A percentile compares a stretch with the other conserved stretches of the same genome.
Conservation (phyloP, 2,888 invertebrate species). For the Timema cristinae region DNA sequence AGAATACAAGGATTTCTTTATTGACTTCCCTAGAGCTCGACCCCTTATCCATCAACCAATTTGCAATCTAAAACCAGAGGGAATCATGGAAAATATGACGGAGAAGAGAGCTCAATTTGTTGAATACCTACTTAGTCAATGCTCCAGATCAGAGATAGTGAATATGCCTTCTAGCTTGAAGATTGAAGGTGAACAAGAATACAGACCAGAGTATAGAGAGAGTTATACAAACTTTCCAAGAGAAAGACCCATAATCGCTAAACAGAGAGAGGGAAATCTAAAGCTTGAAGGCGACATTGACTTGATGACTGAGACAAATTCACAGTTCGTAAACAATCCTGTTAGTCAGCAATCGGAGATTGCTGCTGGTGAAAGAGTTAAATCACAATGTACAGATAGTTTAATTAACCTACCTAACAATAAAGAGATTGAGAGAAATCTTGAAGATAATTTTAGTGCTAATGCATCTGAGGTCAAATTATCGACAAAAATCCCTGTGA, state of each 20-base stretch:
- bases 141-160: slow-evolving; percentile 42
- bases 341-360: too few relatives aligned
- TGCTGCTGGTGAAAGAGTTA: too few relatives aligned
- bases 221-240: slow-evolving; percentile 45
- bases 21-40: slow-evolving; percentile 49
- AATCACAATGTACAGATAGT: too few relatives aligned
- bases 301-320: slow-evolving; percentile 17
- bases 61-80: slow-evolving; percentile 29
- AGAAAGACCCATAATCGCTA: slow-evolving; percentile 18
- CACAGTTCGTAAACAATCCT: neutral
- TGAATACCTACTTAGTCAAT: slow-evolving; percentile 2
- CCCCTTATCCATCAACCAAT: slow-evolving; percentile 45
- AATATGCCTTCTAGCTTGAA: slow-evolving; percentile 47
- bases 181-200: slow-evolving; percentile 48
- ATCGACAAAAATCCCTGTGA: too few relatives aligned
- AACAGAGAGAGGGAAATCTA: slow-evolving; percentile 17
- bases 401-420: too few relatives aligned
- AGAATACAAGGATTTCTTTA: slow-evolving; percentile 46
- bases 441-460: too few relatives aligned
- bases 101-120: slow-evolving; percentile 23
- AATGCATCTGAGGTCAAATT: too few relatives aligned
- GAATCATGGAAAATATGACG: slow-evolving; percentile 14
- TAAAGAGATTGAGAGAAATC: too few relatives aligned
- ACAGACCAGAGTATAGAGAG: slow-evolving; percentile 46
- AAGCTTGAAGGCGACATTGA: slow-evolving; percentile 25